These are phyloP conservation scores for Neoitamus cyanurus DNA, from an alignment of 2,888 invertebrate species.

Conservation along the genomic window DNA sequence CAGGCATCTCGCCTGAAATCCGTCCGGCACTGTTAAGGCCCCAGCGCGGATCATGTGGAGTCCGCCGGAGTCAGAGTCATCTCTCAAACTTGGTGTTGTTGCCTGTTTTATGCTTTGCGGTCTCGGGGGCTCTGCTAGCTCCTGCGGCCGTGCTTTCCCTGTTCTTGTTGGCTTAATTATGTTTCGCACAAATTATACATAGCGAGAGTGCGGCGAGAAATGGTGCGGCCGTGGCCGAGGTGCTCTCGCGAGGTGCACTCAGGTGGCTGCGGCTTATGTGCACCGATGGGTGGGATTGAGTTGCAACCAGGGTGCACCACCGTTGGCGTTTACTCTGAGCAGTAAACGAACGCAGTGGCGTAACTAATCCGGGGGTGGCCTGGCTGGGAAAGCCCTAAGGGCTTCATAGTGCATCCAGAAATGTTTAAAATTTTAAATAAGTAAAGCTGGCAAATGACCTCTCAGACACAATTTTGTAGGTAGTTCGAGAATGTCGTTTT, in stretches of 20 bases:
- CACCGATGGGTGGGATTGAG: slow-evolving; percentile 29
- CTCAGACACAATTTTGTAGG: too few species aligned
- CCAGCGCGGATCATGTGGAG: slow-evolving; percentile 25
- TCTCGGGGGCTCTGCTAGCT: not conserved
- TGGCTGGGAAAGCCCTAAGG: not conserved
- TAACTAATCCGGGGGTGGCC: not conserved
- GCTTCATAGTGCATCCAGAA: too few species aligned
- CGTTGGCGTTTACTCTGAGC: slow-evolving; percentile 19
- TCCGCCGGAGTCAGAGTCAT: slow-evolving; percentile 5
- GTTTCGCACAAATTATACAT: slow-evolving; percentile 43
- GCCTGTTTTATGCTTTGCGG: slow-evolving; percentile 2
- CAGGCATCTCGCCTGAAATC: slow-evolving; percentile 42
- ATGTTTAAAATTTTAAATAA: too few species aligned
- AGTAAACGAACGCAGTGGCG: not conserved
- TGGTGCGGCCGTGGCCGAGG: not conserved
- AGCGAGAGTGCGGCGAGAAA: not conserved
- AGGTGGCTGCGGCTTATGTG: slow-evolving; percentile 38
- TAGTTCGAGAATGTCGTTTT: too few species aligned
- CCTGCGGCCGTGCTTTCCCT: not conserved
- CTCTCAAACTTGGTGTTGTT: slow-evolving; percentile 31
- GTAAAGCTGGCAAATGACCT: too few species aligned
- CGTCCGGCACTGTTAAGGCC: slow-evolving; percentile 31
- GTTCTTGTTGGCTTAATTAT: slow-evolving; percentile 29
- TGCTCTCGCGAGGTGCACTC: slow-evolving; percentile 36
- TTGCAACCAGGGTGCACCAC: not conserved